Evolutionary conservation across 2,797 vertebrate species (phyloP), one percentile per base, ranked within the genome.

Genomic region (Sylvia borin): DNA sequence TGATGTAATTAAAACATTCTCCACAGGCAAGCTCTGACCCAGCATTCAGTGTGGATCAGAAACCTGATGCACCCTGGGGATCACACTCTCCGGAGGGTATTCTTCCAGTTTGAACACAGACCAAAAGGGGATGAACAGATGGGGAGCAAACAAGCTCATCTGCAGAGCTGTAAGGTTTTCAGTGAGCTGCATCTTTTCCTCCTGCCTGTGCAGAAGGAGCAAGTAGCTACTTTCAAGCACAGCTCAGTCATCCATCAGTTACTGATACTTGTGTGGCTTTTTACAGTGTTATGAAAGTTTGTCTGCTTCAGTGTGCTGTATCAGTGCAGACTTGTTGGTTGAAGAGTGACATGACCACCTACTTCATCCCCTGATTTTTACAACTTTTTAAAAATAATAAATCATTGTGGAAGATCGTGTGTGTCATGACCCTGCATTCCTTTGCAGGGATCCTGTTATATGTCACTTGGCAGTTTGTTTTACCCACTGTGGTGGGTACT

Each of bases 401-500:
- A 84, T 94, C 25, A 45, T 53, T 22, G 34, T 90, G 73, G 72
- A 91, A 95, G 94, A 95, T 83, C 5, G 38, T 18, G 24, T 60
- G 12, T 95, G 80, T 91, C 93, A 11, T 67, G 94, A 94, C 91
- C 95, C 62, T 84, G 40, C 89, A 95, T 96, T 96, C 97, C 67
- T 95, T 88, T 90, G 74, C 45, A 60, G 55, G 61, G 80, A 94
- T 95, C 64, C 96, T 97, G 92, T 93, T 96, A 14, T 66, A 75
- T 94, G 76, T 97, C 96, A 94, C 51, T 95, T 82, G 84, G 83
- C 91, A 95, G 88, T 67, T 97, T 96, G 85, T 93, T 97, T 96
- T 95, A 93, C 72, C 84, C 79, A 24, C 78, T 90, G 90, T 88
- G 73, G 67, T 93, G 95, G 92, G 71, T 93, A 90, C 58, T 93